Conservation (phyloP, 2,888 invertebrate genomes). For the Zaprionus bogoriensis region DNA sequence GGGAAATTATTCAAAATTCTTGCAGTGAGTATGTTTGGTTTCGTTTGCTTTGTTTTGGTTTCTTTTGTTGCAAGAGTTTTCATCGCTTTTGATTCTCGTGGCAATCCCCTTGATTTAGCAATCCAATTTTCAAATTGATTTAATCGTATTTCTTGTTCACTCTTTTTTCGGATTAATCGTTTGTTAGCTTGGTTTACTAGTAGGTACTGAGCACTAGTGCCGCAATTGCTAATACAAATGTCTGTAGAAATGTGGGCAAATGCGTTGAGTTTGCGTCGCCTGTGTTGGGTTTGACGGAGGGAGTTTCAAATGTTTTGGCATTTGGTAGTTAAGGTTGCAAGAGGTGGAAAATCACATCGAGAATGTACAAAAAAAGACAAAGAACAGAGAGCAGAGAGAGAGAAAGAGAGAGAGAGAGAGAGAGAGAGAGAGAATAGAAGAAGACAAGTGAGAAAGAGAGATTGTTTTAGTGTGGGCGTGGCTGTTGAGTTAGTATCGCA, state of each 20-base stretch:
- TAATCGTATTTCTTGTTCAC: slow-evolving; percentile 28
- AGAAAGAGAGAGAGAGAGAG: slow-evolving; percentile 45
- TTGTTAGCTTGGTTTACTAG: slow-evolving; percentile 42
- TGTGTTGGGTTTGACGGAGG: slow-evolving; percentile 54
- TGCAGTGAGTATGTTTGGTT: slow-evolving; percentile 34
- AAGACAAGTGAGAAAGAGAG: slow-evolving; percentile 55
- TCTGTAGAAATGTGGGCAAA: slow-evolving; percentile 81
- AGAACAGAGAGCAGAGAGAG: slow-evolving; percentile 56
- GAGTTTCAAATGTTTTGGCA: slow-evolving; percentile 27
- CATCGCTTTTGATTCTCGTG: slow-evolving; percentile 63
- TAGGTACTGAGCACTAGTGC: slow-evolving; percentile 68
- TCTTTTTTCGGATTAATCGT: slow-evolving; percentile 26
- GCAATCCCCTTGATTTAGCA: slow-evolving; percentile 65
- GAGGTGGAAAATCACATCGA: slow-evolving; percentile 50
- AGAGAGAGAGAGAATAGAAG: slow-evolving; percentile 39
- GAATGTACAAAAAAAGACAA: slow-evolving; percentile 61
- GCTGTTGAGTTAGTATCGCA: slow-evolving; percentile 30
- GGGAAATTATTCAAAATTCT: slow-evolving; percentile 60
- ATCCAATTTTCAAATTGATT: slow-evolving; percentile 47
- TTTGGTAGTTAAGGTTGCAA: slow-evolving; percentile 20
- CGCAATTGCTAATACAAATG: slow-evolving; percentile 82
- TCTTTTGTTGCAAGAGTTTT: slow-evolving; percentile 46
- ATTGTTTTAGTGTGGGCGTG: slow-evolving; percentile 65
- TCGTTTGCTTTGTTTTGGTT: slow-evolving; percentile 16
- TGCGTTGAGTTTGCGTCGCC: slow-evolving; percentile 82